Conservation (phyloP, 1,140 invertebrate species). For the Hycleus cichorii region DNA sequence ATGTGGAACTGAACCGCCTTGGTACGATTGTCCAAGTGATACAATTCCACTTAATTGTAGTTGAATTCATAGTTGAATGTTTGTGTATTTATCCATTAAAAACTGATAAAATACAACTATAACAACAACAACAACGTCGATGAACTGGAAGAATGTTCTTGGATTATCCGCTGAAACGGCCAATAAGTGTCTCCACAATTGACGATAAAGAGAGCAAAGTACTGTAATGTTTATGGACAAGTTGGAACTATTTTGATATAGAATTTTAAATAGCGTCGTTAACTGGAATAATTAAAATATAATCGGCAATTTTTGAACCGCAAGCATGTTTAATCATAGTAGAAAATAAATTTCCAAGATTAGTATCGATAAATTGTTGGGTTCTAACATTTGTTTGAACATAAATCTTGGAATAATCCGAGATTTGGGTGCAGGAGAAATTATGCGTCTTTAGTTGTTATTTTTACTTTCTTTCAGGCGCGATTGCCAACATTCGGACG, state of each 20-base stretch:
- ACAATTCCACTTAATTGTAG: conserved; percentile 6
- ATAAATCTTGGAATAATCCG: too few relatives aligned
- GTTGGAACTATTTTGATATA: neutral
- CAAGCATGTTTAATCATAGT: too few relatives aligned
- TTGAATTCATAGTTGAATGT: neutral
- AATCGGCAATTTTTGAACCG: too few relatives aligned
- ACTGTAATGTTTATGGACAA: conserved; percentile 1
- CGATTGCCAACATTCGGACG: too few relatives aligned
- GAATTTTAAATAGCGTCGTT: too few relatives aligned
- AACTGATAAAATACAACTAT: conserved; percentile 1
- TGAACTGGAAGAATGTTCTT: neutral
- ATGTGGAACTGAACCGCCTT: conserved; percentile 1
- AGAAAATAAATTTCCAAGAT: too few relatives aligned
- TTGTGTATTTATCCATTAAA: conserved; percentile 1
- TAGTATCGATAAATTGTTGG: too few relatives aligned
- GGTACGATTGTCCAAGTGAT: conserved; percentile 3
- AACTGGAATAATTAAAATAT: too few relatives aligned
- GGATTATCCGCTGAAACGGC: neutral
- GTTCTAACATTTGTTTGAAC: too few relatives aligned
- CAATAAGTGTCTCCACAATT: conserved; percentile 5
- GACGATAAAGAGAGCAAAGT: conserved; percentile 5
- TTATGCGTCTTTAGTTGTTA: too few relatives aligned
- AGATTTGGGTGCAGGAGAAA: too few relatives aligned
- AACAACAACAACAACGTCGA: neutral
- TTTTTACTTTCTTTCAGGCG: too few relatives aligned